Percentiles rank a stretch among this genome's conserved stretches.
Evolutionary conservation across 35 echinoderm and acorn worm genomes (phyloP).

Genomic region (Lytechinus pictus): DNA sequence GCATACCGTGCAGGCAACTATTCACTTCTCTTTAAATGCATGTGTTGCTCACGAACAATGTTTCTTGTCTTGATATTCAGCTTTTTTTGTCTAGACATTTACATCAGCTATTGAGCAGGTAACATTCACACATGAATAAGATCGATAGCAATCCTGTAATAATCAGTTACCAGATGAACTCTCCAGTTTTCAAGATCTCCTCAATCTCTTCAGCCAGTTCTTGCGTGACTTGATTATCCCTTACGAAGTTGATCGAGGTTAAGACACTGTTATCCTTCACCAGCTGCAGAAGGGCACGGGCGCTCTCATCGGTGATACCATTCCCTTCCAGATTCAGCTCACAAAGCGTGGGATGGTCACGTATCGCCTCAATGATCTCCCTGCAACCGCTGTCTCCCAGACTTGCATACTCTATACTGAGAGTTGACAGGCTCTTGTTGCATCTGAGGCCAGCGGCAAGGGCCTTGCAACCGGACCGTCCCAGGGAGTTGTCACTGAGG

Average conservation of each 20-base stretch:
- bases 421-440: slow-evolving; percentile 63
- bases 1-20: too few relatives aligned
- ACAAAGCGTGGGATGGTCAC: slow-evolving; percentile 54
- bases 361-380: slow-evolving; percentile 71
- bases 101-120: not conserved
- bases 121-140: not conserved
- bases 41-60: too few relatives aligned
- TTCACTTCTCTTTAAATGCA: too few relatives aligned
- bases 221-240: slow-evolving; percentile 63
- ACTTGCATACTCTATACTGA: slow-evolving; percentile 64
- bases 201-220: slow-evolving; percentile 66
- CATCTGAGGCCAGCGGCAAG: slow-evolving; percentile 61
- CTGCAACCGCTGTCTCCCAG: slow-evolving; percentile 65
- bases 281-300: slow-evolving; percentile 67
- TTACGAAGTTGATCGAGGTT: slow-evolving; percentile 59
- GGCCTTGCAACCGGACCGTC: slow-evolving; percentile 65
- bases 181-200: slow-evolving; percentile 72
- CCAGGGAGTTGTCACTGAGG: slow-evolving; percentile 73
- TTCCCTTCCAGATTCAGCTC: slow-evolving; percentile 88
- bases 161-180: slow-evolving; percentile 26
- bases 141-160: not conserved
- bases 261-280: slow-evolving; percentile 77
- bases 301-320: slow-evolving; percentile 63
- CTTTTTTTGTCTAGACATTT: too few relatives aligned
- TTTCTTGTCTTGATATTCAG: too few relatives aligned